These are phyloP conservation scores for Ellobius talpinus DNA, from an alignment of 2,113 vertebrate species.

Conservation along the genomic window DNA sequence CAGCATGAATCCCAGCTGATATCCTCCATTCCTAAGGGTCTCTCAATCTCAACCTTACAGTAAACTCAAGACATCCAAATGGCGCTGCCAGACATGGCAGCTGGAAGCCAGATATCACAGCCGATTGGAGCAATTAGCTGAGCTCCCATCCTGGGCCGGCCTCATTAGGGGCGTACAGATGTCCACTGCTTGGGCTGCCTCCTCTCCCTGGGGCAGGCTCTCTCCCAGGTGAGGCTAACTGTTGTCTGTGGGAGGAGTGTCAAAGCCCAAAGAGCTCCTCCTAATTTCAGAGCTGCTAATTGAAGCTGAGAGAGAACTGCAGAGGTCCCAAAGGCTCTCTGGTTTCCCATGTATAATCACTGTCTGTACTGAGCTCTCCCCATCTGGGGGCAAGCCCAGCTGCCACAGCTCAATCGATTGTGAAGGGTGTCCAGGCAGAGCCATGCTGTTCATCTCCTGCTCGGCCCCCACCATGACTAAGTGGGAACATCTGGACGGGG, in stretches of 20 bases:
- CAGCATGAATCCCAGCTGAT: conserved; percentile 77
- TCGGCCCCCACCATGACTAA: conserved; percentile 89
- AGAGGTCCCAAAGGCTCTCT: conserved; percentile 75
- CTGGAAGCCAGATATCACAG: conserved; percentile 82
- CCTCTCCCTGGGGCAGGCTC: conserved; percentile 23
- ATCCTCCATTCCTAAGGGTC: conserved; percentile 73
- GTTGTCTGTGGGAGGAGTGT: conserved; percentile 52
- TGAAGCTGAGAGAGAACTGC: conserved; percentile 65
- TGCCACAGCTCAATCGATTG: conserved; percentile 82
- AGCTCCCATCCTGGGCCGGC: conserved; percentile 76
- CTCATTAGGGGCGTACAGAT: conserved; percentile 82
- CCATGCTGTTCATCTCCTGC: conserved; percentile 84
- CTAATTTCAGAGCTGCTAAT: conserved; percentile 72
- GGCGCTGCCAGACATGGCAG: conserved; percentile 79
- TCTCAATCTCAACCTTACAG: conserved; percentile 74
- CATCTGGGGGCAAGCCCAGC: conserved; percentile 87
- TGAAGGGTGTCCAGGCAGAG: conserved; percentile 85
- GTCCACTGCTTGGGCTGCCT: conserved; percentile 67
- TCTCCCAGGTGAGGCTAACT: conserved; percentile 76
- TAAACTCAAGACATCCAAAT: conserved; percentile 78
- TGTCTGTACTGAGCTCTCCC: conserved; percentile 80
- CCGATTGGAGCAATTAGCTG: conserved; percentile 79
- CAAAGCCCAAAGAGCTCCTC: conserved; percentile 19
- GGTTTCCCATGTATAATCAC: conserved; percentile 85
- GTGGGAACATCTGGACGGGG: conserved; percentile 89